Conservation (phyloP, 2,888 invertebrate genomes). For the Oxytorus armatus region DNA sequence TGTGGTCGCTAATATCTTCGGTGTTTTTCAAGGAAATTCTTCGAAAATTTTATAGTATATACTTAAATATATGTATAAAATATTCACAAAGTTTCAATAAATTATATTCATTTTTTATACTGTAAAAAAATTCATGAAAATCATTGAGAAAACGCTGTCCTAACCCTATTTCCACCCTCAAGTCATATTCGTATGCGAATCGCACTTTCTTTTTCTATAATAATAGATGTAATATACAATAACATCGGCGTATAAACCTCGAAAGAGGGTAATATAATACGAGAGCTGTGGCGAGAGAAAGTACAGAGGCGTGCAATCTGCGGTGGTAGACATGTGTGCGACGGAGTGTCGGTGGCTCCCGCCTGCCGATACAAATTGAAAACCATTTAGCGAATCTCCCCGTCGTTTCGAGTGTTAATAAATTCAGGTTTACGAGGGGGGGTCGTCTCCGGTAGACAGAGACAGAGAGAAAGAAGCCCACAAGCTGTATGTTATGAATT, state of each 20-base stretch:
- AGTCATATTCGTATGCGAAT: conserved; percentile 50
- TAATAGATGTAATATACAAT: conserved; percentile 47
- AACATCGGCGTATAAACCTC: conserved; percentile 70
- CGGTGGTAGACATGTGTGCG: conserved; percentile 68
- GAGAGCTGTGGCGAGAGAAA: conserved; percentile 65
- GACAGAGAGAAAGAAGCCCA: conserved; percentile 41
- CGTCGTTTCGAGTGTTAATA: conserved; percentile 83
- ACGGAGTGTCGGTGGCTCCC: conserved; percentile 72
- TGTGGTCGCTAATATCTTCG: no score
- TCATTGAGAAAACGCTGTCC: no score
- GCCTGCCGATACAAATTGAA: conserved; percentile 83
- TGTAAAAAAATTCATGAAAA: no score
- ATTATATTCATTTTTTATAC: no score
- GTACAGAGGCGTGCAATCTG: conserved; percentile 65
- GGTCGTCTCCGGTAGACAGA: conserved; percentile 60
- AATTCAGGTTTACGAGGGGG: conserved; percentile 82
- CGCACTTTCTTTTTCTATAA: conserved; percentile 31
- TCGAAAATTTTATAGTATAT: no score
- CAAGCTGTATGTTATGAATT: conserved; percentile 66
- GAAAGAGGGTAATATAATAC: conserved; percentile 50
- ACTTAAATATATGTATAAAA: no score
- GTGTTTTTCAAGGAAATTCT: no score
- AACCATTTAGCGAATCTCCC: conserved; percentile 84
- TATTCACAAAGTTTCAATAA: no score
- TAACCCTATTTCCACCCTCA: no score